Evolutionary conservation across 2,888 invertebrate species (phyloP).

Genomic region (Thymelicus acteon): DNA sequence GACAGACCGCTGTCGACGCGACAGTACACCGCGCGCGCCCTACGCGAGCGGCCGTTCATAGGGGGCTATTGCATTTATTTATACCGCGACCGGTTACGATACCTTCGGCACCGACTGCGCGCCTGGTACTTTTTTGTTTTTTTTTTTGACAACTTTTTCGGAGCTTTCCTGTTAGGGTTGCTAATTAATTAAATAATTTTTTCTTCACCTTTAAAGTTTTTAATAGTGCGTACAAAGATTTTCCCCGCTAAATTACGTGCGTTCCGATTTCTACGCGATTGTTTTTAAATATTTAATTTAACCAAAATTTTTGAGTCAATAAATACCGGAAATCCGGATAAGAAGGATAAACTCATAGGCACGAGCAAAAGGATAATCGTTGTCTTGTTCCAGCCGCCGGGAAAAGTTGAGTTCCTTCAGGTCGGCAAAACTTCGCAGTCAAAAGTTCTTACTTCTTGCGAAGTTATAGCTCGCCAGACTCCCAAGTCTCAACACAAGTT

Average conservation of each 20-base stretch:
- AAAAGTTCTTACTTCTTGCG: conserved; percentile 71
- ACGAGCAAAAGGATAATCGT: conserved; percentile 45
- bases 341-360: conserved; percentile 17
- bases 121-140: conserved; percentile 53
- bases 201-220: neutral
- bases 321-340: neutral
- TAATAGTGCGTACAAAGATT: conserved; percentile 9
- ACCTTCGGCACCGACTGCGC: conserved; percentile 35
- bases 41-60: conserved; percentile 72
- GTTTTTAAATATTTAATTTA: neutral
- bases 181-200: conserved; percentile 8
- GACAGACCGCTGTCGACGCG: conserved; percentile 41
- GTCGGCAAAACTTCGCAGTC: conserved; percentile 72
- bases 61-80: conserved; percentile 39
- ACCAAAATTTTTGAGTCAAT: neutral
- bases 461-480: conserved; percentile 70
- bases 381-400: conserved; percentile 51
- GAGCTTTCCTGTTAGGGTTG: conserved; percentile 6
- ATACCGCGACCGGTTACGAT: conserved; percentile 32
- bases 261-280: neutral
- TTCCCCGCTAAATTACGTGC: conserved; percentile 12
- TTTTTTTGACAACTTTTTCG: conserved; percentile 46
- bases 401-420: conserved; percentile 71
- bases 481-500: conserved; percentile 53
- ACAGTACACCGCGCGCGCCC: conserved; percentile 79